Evolutionary conservation across 53 echinoderm and acorn worm species (phyloP).

Genomic region (Hippasteria phrygiana): DNA sequence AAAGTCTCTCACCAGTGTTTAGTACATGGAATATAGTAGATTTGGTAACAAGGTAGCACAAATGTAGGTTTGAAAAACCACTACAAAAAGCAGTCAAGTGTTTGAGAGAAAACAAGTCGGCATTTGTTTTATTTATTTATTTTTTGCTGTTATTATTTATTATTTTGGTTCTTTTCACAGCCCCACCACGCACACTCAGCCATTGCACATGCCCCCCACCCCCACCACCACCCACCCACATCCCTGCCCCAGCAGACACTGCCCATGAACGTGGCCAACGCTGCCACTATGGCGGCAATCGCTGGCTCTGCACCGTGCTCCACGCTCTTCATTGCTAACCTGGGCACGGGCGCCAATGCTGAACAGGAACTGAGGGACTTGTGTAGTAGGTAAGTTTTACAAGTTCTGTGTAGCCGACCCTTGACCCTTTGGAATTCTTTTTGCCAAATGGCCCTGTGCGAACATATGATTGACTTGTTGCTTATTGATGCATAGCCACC

Average conservation of each 20-base stretch:
- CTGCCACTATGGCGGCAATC: constrained; percentile 98
- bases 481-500: no score
- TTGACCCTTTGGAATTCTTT: no score
- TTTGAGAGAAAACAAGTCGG: background rate
- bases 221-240: constrained; percentile 92
- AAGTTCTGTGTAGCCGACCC: no score
- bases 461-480: no score
- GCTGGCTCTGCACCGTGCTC: constrained; percentile 96
- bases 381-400: constrained; percentile 91
- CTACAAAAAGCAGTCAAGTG: constrained; percentile 1
- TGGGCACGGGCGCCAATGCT: constrained; percentile 91
- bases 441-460: no score
- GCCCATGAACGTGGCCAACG: constrained; percentile 93
- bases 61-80: constrained; percentile 21
- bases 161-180: constrained; percentile 75
- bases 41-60: no score
- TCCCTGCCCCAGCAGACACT: constrained; percentile 97
- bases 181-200: constrained; percentile 99
- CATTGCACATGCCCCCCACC: constrained; percentile 97
- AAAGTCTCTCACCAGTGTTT: no score
- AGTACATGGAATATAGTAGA: no score
- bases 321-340: constrained; percentile 99
- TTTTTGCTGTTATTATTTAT: constrained; percentile 47
- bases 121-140: constrained; percentile 6
- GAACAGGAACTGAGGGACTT: constrained; percentile 96